Base-by-base conservation (phyloP, 2,888 invertebrate genomes). In the Balanococcus diminutus region DNA sequence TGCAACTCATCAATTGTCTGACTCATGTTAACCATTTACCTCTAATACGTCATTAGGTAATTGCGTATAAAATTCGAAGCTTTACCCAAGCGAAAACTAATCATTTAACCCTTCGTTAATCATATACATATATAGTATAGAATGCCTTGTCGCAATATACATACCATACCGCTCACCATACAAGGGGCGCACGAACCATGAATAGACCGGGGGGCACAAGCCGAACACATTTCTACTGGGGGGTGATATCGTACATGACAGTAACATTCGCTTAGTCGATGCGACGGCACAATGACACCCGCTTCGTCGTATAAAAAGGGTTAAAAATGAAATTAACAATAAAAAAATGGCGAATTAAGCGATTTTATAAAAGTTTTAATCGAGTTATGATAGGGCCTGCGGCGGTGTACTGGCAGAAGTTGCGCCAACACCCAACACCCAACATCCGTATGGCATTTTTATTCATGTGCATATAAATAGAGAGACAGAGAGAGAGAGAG, bases 21-120 rank as follows among this genome's bases (percentile, higher is more conserved):
- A 61, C 25, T 67, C 25, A 67, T 28, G 61, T 67, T 67, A 67
- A 67, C 61, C 61, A 67, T 67, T 67, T 67, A 51, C 51, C 51
- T 36, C 8, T 67, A 67, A 67, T 67, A 67, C 61, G 61, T 67
- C 61, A 67, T 67, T 67, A 67, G 61, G 61, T 67, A 67, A 67
- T 67, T 67, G 61, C 61, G 61, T 67, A n/a, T n/a, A 67, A 67
- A 67, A 67, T 67, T 67, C 61, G 61, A 67, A 28, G 61, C 61
- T 67, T 67, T 67, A 67, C 28, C 61, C 61, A 67, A 25, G 61
- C 61, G 61, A 67, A 67, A 67, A 67, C 61, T 67, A 67, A 67
- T 67, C 61, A 67, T 67, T 67, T 67, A 67, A 67, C 61, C 61
- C 61, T 67, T 67, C 61, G 61, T 67, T 67, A 67, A 67, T 67